Base-by-base conservation (phyloP, 92 coral and sea anemone species). In the Porites rus region DNA sequence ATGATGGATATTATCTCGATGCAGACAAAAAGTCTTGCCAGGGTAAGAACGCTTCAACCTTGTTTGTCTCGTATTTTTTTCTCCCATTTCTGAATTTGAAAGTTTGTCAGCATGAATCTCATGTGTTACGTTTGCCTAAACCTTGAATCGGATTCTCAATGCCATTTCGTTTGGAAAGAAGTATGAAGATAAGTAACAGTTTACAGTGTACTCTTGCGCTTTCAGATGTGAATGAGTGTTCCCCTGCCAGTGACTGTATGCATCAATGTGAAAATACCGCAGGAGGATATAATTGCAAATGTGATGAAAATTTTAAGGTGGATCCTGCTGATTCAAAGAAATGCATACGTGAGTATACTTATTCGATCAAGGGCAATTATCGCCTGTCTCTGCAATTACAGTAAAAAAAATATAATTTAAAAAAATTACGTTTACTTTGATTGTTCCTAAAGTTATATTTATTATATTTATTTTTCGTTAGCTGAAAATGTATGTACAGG, bases 141-240 rank as follows among this genome's bases (percentile, higher is more conserved):
- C 3, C 46, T 3, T 38, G 46, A 38, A 38, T 38, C 6, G 46
- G 46, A 56, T 56, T 56, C 61, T 56, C 12, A 2, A 56, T 56
- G 61, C 16, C 61, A 10, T 3, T 14, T 56, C 61, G 16, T 14
- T 14, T 14, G 11, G 61, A 10, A 14, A 1, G 11, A 10, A 56
- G 61, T 56, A 56, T 56, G 61, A 56, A 56, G 10, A 10, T 10
- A 56, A 56, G 60, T 56, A 3, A 56, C 61, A 43, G 2, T 9
- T 72, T 16, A 17, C 0, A 12, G 5, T 46, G 58, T 62, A 18
- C 69, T 8, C 1, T 73, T 28, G 65, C 74, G 20, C 21, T 19
- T 68, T 43, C 60, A 92, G 94, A 88, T 24, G 68, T 84, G n/a
- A 88, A 92, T 38, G 94, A 92, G 22, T 92, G 94, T 51, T 65